phyloP scores from a whole-genome alignment of 2,797 vertebrate genomes.

The Enteromius treurensis region DNA sequence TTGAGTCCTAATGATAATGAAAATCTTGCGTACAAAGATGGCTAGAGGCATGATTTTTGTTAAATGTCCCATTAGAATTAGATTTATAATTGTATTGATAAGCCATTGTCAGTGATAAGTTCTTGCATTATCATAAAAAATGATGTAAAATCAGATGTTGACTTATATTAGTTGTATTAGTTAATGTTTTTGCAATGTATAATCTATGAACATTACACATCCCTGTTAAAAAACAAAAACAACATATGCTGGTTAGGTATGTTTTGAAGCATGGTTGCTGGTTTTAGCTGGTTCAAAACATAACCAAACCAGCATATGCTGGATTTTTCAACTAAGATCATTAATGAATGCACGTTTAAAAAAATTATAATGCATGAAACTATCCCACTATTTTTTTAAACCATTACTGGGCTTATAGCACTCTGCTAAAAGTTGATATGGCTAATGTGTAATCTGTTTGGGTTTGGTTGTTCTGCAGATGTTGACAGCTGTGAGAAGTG shows the following conservation, averaged over 20 bases:
- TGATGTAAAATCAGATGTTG: neutral
- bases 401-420: no score
- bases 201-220: constrained; percentile 4
- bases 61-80: neutral
- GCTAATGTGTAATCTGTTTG: neutral
- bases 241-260: no score
- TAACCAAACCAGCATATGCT: no score
- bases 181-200: neutral
- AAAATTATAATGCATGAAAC: neutral
- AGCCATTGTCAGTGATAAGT: neutral
- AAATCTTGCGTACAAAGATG: neutral
- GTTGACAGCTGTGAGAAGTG: constrained; percentile 95
- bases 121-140: neutral
- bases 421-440: neutral
- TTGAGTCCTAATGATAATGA: neutral
- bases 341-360: neutral
- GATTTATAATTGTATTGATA: neutral
- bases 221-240: no score
- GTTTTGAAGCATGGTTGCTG: no score
- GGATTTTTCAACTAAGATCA: neutral
- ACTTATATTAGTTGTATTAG: neutral
- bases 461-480: constrained; percentile 70
- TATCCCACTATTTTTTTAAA: neutral
- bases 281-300: no score
- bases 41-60: neutral